phyloP scores from a whole-genome alignment of 2,797 vertebrate genomes.

The Eulemur rubriventer region DNA sequence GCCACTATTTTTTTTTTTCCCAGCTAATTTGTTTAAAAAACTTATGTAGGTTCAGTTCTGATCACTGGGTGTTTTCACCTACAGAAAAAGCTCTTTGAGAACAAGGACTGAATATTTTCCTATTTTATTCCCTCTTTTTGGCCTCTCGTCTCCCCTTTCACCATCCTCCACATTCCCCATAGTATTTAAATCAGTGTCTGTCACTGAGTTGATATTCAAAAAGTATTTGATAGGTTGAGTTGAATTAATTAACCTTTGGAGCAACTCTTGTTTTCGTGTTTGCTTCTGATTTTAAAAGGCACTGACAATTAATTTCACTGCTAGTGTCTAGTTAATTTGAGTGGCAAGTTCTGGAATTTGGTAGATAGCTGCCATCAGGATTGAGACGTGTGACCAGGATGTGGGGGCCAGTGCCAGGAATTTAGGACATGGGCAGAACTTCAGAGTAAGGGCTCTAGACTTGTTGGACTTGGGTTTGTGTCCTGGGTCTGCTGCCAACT shows the following conservation, averaged over 20 bases:
- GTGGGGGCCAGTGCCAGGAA: neutral
- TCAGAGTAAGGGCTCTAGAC: neutral
- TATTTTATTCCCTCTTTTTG: neutral
- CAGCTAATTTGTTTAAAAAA: neutral
- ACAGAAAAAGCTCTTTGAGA: conserved; percentile 10
- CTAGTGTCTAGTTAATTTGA: neutral
- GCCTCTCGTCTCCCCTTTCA: neutral
- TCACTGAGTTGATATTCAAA: conserved; percentile 31
- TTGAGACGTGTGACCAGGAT: neutral
- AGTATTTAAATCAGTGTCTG: neutral
- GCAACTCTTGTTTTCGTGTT: conserved; percentile 27
- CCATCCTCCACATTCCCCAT: neutral
- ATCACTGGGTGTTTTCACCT: conserved; percentile 2
- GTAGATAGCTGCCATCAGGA: neutral
- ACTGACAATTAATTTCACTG: conserved; percentile 44
- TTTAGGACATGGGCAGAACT: neutral
- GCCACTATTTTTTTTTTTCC: neutral
- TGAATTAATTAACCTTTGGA: conserved; percentile 67
- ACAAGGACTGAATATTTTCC: neutral
- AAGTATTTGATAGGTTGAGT: neutral
- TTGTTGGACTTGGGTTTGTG: neutral
- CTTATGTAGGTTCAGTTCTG: neutral
- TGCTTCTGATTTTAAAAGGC: conserved; percentile 56
- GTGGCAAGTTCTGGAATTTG: neutral
- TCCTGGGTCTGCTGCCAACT: neutral